Percentiles rank a stretch among this genome's conserved stretches.
Evolutionary conservation across 2,797 vertebrate species (phyloP).

Genomic region (Mustela erminea): DNA sequence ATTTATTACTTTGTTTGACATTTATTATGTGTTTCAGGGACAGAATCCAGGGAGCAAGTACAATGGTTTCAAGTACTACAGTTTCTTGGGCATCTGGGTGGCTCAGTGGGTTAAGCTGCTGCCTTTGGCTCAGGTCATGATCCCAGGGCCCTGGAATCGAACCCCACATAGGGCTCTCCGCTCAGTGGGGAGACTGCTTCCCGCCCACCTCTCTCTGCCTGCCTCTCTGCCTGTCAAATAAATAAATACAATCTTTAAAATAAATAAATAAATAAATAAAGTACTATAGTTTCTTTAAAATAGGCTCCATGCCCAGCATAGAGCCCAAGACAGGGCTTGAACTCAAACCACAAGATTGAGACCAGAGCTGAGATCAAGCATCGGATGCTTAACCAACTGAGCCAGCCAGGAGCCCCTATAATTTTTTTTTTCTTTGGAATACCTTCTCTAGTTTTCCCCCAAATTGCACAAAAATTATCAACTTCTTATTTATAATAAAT

Average conservation of each 20-base stretch:
- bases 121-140: too few species aligned
- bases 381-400: not conserved
- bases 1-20: not conserved
- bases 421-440: not conserved
- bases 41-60: not conserved
- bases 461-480: not conserved
- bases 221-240: too few species aligned
- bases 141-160: too few species aligned
- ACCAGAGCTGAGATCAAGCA: not conserved
- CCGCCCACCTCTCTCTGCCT: too few species aligned
- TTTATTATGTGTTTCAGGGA: not conserved
- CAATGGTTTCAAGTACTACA: not conserved
- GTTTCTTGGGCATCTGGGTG: not conserved
- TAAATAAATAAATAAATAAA: too few species aligned
- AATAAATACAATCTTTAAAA: too few species aligned
- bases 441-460: not conserved
- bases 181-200: too few species aligned
- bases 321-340: not conserved
- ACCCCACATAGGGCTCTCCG: too few species aligned
- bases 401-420: not conserved
- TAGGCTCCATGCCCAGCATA: not conserved
- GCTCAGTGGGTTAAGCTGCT: too few species aligned
- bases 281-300: not conserved
- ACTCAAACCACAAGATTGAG: not conserved
- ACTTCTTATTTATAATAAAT: not conserved